Evolutionary conservation across 2,888 invertebrate species (phyloP), one percentile per base, ranked within the genome.

Genomic region (Cryptus viduatorius): DNA sequence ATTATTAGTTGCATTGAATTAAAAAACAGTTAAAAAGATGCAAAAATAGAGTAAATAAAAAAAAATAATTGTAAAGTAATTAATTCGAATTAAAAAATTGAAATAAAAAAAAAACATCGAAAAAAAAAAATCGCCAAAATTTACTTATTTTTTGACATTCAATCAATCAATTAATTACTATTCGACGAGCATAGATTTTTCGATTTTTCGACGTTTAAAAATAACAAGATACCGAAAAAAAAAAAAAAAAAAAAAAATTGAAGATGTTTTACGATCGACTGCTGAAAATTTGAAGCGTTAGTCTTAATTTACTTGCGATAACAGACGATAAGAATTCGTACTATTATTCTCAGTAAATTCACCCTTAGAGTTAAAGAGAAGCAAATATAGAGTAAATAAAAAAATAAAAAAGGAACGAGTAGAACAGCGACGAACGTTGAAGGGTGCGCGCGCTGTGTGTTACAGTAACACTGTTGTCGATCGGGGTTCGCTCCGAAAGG

Each of bases 401-500:
- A 77, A 44, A 53, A 68, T 61, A 48, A 48, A 79, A 82, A 83
- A 50, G 78, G 44, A 80, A 65, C 64, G 69, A 84, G 76, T 46
- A 59, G 48, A 37, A 76, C 72, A 65, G 69, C 24, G 71, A 50
- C 14, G 79, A 37, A 37, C 68, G 24, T 42, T 7, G 65, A 44
- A 75, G 64, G 65, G 83, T 71, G 24, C 56, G 7, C 37, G 37
- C 5, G 37, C 61, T 29, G 56, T 29, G 69, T 82, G 77, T 80
- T 83, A 80, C 81, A 68, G 76, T 59, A 37, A 80, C 78, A 79
- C 68, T 75, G 78, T 37, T 69, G 75, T 75, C 76, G 76, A 78
- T 37, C 64, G 48, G 83, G 64, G 73, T 73, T 89, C 92, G 91
- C 93, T 92, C 93, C 92, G 93, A 93, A 93, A 93, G 92, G 93